Conservation (phyloP, 2,113 vertebrate genomes). For the Pachyramphus minor region DNA sequence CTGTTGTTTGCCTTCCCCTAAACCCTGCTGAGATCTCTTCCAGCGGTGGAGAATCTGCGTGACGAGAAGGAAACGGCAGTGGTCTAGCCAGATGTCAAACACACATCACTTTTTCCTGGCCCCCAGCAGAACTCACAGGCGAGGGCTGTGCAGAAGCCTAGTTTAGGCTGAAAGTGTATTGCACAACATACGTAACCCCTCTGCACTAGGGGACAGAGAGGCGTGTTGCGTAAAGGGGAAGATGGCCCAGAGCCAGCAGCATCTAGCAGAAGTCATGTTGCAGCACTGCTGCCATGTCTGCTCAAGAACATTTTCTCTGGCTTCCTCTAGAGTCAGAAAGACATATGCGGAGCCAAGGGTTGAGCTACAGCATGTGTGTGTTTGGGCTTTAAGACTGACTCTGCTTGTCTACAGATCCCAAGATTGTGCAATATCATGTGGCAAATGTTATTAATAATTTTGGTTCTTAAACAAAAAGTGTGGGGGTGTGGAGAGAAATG, state of each 20-base stretch:
- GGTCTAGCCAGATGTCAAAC: neutral
- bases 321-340: neutral
- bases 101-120: neutral
- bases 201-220: fast-evolving
- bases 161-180: neutral
- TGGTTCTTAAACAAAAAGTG: neutral
- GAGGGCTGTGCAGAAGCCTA: neutral
- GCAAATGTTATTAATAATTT: neutral
- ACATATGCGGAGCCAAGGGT: neutral
- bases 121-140: neutral
- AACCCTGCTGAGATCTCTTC: neutral
- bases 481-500: neutral
- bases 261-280: neutral
- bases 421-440: neutral
- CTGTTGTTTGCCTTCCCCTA: neutral
- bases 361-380: neutral
- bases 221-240: fast-evolving
- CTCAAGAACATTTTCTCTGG: neutral
- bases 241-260: neutral
- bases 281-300: neutral
- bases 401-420: neutral
- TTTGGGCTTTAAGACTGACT: neutral
- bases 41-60: neutral
- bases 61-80: neutral
- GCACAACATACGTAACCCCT: neutral